Base-by-base conservation (phyloP, 2,113 vertebrate genomes). In the Pycnonotus jocosus region DNA sequence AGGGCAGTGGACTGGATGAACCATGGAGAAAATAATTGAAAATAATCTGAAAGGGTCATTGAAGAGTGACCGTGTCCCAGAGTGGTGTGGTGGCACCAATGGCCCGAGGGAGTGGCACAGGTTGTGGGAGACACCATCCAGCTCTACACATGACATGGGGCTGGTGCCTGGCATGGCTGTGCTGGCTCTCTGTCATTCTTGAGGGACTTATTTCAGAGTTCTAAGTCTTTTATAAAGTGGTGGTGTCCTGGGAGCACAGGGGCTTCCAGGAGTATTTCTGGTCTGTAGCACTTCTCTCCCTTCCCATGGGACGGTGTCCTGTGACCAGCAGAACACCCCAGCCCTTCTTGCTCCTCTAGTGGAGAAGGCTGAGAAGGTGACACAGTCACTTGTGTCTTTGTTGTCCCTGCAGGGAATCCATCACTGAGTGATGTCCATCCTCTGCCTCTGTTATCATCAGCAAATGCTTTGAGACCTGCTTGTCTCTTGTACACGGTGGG, bases 41-140 rank as follows among this genome's bases (percentile, higher is more conserved):
- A 38, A 86, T 30, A 71, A 28, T 2, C 35, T 15, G 15, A 2
- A 24, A 28, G 27, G 28, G 4, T 11, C 16, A 38, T 74, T 68
- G 81, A 11, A 11, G 37, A 84, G 53, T 11, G 50, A 7, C 37
- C 0, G 0, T 30, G 53, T 33, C 50, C 27, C 38, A 24, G 66
- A 0, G 1, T 0, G 0, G 18, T 1, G 0, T 9, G 38, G 56
- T 18, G 40, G 87, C 3, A 10, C 18, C 60, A 9, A 0, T 21
- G 42, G 76, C 53, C 48, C 0, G 0, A 18, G 30, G 54, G 5
- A 24, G 25, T 5, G 4, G 45, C 8, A 2, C 44, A 37, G 79
- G 38, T 58, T 42, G 7, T n/a, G 30, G 35, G 33, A 23, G 15
- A 27, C 9, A 1, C 37, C 21, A 10, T 53, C 53, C 62, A 4